These are phyloP conservation scores for Erythrolamprus reginae DNA, from an alignment of 2,113 vertebrate genomes.

Conservation along the genomic window DNA sequence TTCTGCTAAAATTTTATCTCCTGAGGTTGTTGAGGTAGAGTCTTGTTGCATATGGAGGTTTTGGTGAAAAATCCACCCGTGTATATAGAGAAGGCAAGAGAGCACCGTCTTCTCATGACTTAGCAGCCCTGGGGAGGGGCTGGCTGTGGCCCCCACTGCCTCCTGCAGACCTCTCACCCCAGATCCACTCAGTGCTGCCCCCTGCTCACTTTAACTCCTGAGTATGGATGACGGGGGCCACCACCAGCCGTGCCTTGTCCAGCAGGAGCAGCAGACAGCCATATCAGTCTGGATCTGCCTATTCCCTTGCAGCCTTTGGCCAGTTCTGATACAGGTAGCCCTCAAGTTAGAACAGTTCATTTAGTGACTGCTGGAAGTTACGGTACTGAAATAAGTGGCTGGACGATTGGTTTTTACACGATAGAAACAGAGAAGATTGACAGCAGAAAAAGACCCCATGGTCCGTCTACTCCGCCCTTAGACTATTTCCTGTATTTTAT, in stretches of 20 bases:
- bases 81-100: neutral
- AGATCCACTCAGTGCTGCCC: too few relatives aligned
- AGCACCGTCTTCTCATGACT: neutral
- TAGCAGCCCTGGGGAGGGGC: neutral
- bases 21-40: neutral
- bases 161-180: neutral
- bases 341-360: neutral
- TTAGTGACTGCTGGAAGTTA: neutral
- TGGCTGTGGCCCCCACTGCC: neutral
- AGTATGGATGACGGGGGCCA: neutral
- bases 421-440: too few relatives aligned
- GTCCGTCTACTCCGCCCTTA: too few relatives aligned
- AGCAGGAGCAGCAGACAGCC: neutral
- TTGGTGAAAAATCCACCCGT: neutral
- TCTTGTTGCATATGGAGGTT: neutral
- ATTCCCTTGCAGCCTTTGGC: neutral
- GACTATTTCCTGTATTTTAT: too few relatives aligned
- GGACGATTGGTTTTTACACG: neutral
- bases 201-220: too few relatives aligned
- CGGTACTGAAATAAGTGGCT: neutral
- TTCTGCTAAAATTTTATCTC: neutral
- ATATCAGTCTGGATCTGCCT: neutral
- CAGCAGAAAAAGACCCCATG: too few relatives aligned
- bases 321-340: neutral
- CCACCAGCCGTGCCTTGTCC: neutral